Evolutionary conservation across 2,888 invertebrate genomes (phyloP).

Genomic region (Parnassius glacialis): DNA sequence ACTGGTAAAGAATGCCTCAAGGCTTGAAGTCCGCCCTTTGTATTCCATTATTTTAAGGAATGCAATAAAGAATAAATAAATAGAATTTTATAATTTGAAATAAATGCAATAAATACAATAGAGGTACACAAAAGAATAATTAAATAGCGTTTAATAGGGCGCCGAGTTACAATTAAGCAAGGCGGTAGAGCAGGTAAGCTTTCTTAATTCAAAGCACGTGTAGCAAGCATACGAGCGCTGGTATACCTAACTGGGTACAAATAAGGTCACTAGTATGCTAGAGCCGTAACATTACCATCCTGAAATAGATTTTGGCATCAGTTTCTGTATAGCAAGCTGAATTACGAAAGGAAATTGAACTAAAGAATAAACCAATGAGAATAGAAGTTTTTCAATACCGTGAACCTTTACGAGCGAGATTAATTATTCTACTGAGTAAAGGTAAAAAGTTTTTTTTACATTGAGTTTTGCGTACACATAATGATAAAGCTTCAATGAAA

Average conservation of each 20-base stretch:
- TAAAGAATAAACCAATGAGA: neutral
- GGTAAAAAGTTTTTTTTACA: too few relatives aligned
- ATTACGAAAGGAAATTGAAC: constrained; percentile 9
- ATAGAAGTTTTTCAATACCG: too few relatives aligned
- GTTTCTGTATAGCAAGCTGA: constrained; percentile 8
- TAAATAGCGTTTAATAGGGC: constrained; percentile 19
- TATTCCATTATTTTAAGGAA: too few relatives aligned
- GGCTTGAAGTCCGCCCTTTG: too few relatives aligned
- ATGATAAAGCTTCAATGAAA: too few relatives aligned
- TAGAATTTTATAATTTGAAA: too few relatives aligned
- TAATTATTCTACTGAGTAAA: too few relatives aligned
- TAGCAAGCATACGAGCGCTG: constrained; percentile 50
- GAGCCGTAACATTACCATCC: constrained; percentile 62
- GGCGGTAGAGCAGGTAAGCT: constrained; percentile 56
- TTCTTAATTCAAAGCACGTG: constrained; percentile 68
- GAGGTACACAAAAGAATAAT: constrained; percentile 2
- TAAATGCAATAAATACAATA: too few relatives aligned
- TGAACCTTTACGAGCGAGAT: too few relatives aligned
- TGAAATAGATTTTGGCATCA: constrained; percentile 33
- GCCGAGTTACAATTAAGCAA: constrained; percentile 64
- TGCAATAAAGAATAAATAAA: too few relatives aligned
- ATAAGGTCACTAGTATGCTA: constrained; percentile 78
- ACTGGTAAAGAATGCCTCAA: too few relatives aligned
- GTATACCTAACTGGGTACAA: constrained; percentile 63
- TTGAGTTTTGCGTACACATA: too few relatives aligned